Conservation (phyloP, 2,888 invertebrate species). For the Aproaerema taeniolella region DNA sequence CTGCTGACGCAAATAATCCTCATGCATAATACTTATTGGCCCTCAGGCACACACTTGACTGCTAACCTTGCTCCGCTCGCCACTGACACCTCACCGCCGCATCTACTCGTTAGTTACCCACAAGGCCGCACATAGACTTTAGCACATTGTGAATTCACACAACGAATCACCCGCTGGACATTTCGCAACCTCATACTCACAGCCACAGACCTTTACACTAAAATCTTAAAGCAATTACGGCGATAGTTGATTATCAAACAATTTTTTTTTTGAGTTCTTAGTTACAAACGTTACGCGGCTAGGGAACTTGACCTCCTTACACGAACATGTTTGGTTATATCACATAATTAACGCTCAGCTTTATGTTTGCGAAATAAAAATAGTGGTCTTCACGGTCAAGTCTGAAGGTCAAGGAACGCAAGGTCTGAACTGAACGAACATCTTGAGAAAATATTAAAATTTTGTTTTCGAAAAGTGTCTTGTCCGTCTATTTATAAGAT, state of each 20-base stretch:
- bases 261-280: neutral
- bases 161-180: slow-evolving; percentile 25
- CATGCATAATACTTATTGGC: slow-evolving; percentile 41
- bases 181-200: slow-evolving; percentile 47
- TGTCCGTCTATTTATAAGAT: neutral
- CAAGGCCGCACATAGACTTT: slow-evolving; percentile 45
- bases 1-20: slow-evolving; percentile 22
- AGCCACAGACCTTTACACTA: slow-evolving; percentile 10
- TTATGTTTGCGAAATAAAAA: slow-evolving; percentile 38
- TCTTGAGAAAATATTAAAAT: slow-evolving; percentile 2
- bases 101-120: slow-evolving; percentile 40
- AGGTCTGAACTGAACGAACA: slow-evolving; percentile 2
- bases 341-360: slow-evolving; percentile 33
- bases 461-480: slow-evolving; percentile 4
- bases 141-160: slow-evolving; percentile 47
- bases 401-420: slow-evolving; percentile 24
- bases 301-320: slow-evolving; percentile 65
- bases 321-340: slow-evolving; percentile 47
- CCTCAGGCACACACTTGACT: slow-evolving; percentile 46
- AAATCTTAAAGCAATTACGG: slow-evolving; percentile 2
- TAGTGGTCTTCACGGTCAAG: slow-evolving; percentile 38
- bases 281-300: slow-evolving; percentile 25
- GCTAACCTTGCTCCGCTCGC: slow-evolving; percentile 51
- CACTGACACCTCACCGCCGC: slow-evolving; percentile 43
- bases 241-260: slow-evolving; percentile 2